A percentile compares a stretch with the other conserved stretches of the same genome.
Evolutionary conservation across 1,140 invertebrate species (phyloP).

Genomic region (Eriosoma lanigerum): DNA sequence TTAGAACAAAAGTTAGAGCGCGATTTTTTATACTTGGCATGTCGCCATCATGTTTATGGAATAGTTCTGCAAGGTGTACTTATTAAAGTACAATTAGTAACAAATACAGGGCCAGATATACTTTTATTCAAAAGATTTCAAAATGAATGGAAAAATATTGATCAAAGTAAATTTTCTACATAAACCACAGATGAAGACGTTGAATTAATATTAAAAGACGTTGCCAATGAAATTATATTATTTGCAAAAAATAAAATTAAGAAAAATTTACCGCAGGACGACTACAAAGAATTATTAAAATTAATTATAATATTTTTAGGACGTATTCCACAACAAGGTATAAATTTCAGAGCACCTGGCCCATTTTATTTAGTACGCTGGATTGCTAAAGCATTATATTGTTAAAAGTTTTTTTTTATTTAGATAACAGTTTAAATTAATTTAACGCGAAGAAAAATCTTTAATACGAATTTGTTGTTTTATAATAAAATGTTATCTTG

Average conservation of each 20-base stretch:
- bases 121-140: constrained; percentile 53
- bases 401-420: too few species aligned
- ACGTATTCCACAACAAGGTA: too few species aligned
- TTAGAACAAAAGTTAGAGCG: constrained; percentile 44
- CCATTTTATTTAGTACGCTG: too few species aligned
- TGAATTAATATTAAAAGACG: neutral
- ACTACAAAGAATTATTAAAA: constrained; percentile 52
- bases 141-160: constrained; percentile 50
- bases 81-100: neutral
- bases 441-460: too few species aligned
- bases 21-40: constrained; percentile 50
- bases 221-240: neutral
- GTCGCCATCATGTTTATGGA: constrained; percentile 52
- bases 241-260: constrained; percentile 6
- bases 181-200: constrained; percentile 41
- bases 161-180: constrained; percentile 34
- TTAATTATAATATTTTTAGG: constrained; percentile 46
- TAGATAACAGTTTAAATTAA: too few species aligned
- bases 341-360: too few species aligned
- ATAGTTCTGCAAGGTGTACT: constrained; percentile 4
- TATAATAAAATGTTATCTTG: too few species aligned
- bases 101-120: neutral
- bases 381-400: too few species aligned
- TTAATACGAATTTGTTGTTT: too few species aligned
- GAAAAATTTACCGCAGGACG: constrained; percentile 20